Base-by-base conservation (phyloP, 2,888 invertebrate species). In the Nyleta sp. region DNA sequence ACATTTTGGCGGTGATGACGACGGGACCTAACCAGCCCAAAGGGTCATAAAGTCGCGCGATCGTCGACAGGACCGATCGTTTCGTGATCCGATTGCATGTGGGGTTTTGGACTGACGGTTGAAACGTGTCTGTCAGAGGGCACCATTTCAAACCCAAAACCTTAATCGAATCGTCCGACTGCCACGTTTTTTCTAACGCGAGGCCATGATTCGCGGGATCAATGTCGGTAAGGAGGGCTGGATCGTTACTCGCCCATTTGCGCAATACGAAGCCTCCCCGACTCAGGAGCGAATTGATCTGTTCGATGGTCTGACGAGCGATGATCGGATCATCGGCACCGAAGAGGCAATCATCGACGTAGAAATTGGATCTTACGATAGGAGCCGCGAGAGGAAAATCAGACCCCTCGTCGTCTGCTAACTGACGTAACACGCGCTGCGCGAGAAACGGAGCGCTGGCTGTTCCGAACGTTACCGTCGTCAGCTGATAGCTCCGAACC, bases 301-400 rank as follows among this genome's bases (percentile, higher is more conserved):
- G 18, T 0, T 18, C 15, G 10, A 15, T 11, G 2, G 8, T 42
- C 10, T 52, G 55, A 13, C 38, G 24, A 18, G 22, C 35, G 35
- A 28, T 35, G 35, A 15, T 15, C 2, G 22, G 13, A 0, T 57
- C 28, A 22, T 70, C 59, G 7, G 24, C 28, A 10, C 40, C 53
- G 11, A 70, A 50, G 10, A 70, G 42, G 35, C 62, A 62, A 20
- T 53, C 53, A 13, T 71, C 62, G 0, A 68, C 50, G 17, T 68
- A 68, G 10, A 48, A 52, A 2, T 48, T 13, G 17, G 13, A 33
- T n/a, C n/a, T n/a, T n/a, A 24, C 24, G 24, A 24, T 24, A 3
- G 24, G 24, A 3, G 24, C 24, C 3, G 24, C 24, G 3, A 24
- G 24, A 3, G 24, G 24, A 24, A 24, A 24, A 24, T 24, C 24